Percentiles rank a stretch among this genome's conserved stretches.
These are phyloP conservation scores for Hypotaenidia philippensis DNA, from an alignment of 2,797 vertebrate species.

Conservation along the genomic window DNA sequence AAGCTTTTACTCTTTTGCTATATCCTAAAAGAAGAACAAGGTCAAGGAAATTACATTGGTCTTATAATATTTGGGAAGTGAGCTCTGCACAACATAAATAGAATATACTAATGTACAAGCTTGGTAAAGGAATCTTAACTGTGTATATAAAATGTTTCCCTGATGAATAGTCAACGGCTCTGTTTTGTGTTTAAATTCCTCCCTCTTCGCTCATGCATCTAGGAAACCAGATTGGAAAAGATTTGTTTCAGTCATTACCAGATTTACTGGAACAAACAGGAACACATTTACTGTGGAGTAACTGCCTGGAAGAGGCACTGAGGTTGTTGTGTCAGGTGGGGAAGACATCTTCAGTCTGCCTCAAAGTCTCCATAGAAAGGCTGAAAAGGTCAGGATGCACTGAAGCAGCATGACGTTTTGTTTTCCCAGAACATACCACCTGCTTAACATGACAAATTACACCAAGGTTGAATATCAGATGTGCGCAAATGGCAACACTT, in stretches of 20 bases:
- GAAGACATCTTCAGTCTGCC: neutral
- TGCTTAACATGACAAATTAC: neutral
- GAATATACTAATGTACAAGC: constrained; percentile 42
- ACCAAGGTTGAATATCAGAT: neutral
- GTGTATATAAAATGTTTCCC: constrained; percentile 64
- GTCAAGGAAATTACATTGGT: neutral
- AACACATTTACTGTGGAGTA: neutral
- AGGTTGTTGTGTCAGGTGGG: neutral
- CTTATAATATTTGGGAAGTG: constrained; percentile 35
- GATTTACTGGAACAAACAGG: constrained; percentile 27
- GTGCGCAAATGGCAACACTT: fast-evolving
- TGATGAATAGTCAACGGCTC: constrained; percentile 59
- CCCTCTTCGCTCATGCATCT: constrained; percentile 20
- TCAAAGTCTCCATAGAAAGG: neutral
- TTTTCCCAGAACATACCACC: neutral
- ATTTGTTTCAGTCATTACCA: neutral
- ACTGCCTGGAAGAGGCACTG: neutral
- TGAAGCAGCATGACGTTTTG: neutral
- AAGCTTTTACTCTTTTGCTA: neutral
- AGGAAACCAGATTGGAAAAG: constrained; percentile 23
- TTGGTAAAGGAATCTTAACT: constrained; percentile 63
- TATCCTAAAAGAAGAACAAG: neutral
- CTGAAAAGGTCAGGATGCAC: neutral
- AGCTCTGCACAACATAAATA: constrained; percentile 10
- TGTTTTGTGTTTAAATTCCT: constrained; percentile 79